Evolutionary conservation across 1,140 invertebrate genomes (phyloP), one percentile per base, ranked within the genome.

Genomic region (Hyposmocoma kahamanoa): DNA sequence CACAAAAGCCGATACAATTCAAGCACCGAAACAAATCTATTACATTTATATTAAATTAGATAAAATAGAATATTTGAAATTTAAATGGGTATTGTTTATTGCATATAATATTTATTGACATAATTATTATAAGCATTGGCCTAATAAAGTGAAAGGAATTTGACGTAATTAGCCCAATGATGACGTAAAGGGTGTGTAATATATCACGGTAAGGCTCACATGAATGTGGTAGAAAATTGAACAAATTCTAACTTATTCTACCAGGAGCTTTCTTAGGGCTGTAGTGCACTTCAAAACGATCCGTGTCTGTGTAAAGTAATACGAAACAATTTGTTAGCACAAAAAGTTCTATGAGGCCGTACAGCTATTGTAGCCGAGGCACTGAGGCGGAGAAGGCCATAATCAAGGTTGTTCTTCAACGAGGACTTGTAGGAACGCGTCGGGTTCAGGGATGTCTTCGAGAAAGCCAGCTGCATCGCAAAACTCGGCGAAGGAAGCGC

Each of bases 401-500:
- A 15, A n/a, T 36, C 72, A 83, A 32, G 78, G 79, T 44, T 68
- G 68, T 38, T 72, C 72, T 38, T 72, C 61, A 11, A 84, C 42
- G 6, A 73, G 45, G 4, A 50, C 47, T 26, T 60, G 63, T 4
- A 84, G 64, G 60, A 75, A 77, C 39, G 53, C 68, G 50, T 84
- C 82, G 30, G 82, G 80, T 10, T 74, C 71, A 10, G 75, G 73
- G 3, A 84, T 53, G 47, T 78, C 76, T 3, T 41, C 67, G 1
- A 86, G 66, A 28, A 86, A 52, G 18, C 93, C 93, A 68, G 91
- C 89, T 56, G 97, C 94, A 91, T 98, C 96, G 85, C 93, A 96
- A 87, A 96, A 96, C 86, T 98, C 96, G 13, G 89, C 90, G 79
- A 98, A 94, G 6, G 94, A 95, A 56, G 95, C 90, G 85, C 96